A percentile compares a stretch with the other conserved stretches of the same genome.
Evolutionary conservation across 1,140 invertebrate genomes (phyloP).

Genomic region (Ips nitidus): DNA sequence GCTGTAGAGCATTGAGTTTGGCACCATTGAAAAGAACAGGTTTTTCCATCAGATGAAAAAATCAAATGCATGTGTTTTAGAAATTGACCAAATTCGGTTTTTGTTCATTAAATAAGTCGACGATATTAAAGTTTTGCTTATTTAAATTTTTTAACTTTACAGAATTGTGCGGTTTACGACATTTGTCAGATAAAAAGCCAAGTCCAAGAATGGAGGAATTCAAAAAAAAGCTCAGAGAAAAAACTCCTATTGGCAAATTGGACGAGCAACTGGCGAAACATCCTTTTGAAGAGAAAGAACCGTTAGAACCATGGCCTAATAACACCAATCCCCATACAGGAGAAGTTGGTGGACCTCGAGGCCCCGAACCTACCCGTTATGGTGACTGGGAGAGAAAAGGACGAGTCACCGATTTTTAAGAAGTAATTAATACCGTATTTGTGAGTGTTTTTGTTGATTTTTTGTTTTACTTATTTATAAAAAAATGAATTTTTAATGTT

Average conservation of each 20-base stretch:
- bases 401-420: conserved; percentile 91
- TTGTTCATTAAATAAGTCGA: too few species aligned
- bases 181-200: conserved; percentile 39
- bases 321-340: conserved; percentile 90
- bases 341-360: conserved; percentile 90
- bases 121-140: too few species aligned
- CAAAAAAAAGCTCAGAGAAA: conserved; percentile 64
- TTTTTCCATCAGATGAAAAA: too few species aligned
- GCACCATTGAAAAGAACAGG: too few species aligned
- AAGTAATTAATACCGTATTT: not conserved
- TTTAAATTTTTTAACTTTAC: too few species aligned
- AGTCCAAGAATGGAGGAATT: conserved; percentile 56
- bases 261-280: conserved; percentile 56
- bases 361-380: conserved; percentile 97
- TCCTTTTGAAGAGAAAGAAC: conserved; percentile 82
- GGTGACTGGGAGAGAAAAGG: conserved; percentile 99
- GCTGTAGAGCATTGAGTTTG: too few species aligned
- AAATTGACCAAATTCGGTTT: too few species aligned
- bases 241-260: conserved; percentile 61
- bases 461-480: too few species aligned
- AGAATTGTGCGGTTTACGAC: not conserved
- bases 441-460: not conserved
- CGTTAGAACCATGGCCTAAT: conserved; percentile 82
- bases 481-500: too few species aligned
- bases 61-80: too few species aligned